Percentiles rank a stretch among this genome's conserved stretches.
These are phyloP conservation scores for Athripsodes cinereus DNA, from an alignment of 2,888 invertebrate species.

Conservation along the genomic window DNA sequence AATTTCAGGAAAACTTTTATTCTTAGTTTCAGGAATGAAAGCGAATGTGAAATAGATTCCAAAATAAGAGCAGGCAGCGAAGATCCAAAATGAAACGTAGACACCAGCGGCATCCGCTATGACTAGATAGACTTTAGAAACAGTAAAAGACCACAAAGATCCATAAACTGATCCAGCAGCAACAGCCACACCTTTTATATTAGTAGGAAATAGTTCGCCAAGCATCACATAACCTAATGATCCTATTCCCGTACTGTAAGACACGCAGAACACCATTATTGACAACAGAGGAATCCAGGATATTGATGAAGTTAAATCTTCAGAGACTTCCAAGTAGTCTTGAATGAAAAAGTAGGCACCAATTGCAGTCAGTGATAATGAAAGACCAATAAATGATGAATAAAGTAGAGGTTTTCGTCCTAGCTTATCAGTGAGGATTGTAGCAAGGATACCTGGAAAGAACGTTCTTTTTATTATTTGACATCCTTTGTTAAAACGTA, in stretches of 20 bases:
- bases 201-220: constrained; percentile 50
- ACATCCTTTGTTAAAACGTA: too few species aligned
- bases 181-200: constrained; percentile 51
- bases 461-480: too few species aligned
- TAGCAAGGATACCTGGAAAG: constrained; percentile 30
- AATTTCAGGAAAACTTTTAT: constrained; percentile 46
- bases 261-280: constrained; percentile 43
- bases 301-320: constrained; percentile 34
- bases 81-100: constrained; percentile 43
- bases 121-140: constrained; percentile 43
- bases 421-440: constrained; percentile 40
- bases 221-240: constrained; percentile 48
- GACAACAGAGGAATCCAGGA: constrained; percentile 41
- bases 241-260: constrained; percentile 48
- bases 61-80: constrained; percentile 36
- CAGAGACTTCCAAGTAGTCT: constrained; percentile 30
- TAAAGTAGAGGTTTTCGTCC: constrained; percentile 51
- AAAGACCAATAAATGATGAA: constrained; percentile 42
- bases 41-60: constrained; percentile 39
- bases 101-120: constrained; percentile 38
- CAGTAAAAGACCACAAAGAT: constrained; percentile 40
- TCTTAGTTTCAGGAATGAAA: constrained; percentile 48
- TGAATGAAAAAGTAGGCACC: constrained; percentile 42
- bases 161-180: constrained; percentile 50
- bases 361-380: constrained; percentile 37